A percentile compares a stretch with the other conserved stretches of the same genome.
These are phyloP conservation scores for Lottia gigantea DNA, from an alignment of 2,888 invertebrate genomes.

Conservation along the genomic window DNA sequence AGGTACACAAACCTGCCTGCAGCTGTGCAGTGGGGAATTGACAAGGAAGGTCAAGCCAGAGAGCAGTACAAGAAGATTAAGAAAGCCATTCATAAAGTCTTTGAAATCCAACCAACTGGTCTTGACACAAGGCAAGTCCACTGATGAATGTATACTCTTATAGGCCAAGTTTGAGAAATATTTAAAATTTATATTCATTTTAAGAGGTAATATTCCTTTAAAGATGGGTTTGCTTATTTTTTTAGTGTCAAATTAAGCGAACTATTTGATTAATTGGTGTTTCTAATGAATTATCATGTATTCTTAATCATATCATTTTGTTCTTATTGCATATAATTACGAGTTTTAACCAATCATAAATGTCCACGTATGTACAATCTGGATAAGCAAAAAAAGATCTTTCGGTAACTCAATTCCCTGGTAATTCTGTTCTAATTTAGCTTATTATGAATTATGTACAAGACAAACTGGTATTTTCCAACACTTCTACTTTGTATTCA, in stretches of 20 bases:
- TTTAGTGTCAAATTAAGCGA: no score
- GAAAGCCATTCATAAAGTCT: not conserved
- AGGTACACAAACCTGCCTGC: conserved; percentile 14
- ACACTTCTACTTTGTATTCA: no score
- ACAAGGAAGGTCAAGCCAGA: conserved; percentile 14
- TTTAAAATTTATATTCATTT: conserved; percentile 18
- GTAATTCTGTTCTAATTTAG: no score
- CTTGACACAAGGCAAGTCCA: not conserved
- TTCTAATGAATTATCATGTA: not conserved
- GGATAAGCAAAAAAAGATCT: no score
- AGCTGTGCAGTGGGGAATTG: conserved; percentile 17
- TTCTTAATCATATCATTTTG: not conserved
- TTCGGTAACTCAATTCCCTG: no score
- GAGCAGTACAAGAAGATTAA: conserved; percentile 2
- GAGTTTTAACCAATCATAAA: no score
- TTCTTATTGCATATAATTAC: not conserved
- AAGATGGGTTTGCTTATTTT: conserved; percentile 1
- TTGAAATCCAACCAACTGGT: conserved; percentile 7
- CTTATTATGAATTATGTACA: no score
- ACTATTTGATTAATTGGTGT: no score
- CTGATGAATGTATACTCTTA: not conserved
- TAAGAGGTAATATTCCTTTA: conserved; percentile 1
- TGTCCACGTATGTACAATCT: no score
- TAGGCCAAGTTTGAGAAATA: conserved; percentile 3
- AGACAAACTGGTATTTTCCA: no score